Percentiles rank a stretch among this genome's conserved stretches.
Evolutionary conservation across 2,888 invertebrate genomes (phyloP).

Genomic region (Blera fallax): DNA sequence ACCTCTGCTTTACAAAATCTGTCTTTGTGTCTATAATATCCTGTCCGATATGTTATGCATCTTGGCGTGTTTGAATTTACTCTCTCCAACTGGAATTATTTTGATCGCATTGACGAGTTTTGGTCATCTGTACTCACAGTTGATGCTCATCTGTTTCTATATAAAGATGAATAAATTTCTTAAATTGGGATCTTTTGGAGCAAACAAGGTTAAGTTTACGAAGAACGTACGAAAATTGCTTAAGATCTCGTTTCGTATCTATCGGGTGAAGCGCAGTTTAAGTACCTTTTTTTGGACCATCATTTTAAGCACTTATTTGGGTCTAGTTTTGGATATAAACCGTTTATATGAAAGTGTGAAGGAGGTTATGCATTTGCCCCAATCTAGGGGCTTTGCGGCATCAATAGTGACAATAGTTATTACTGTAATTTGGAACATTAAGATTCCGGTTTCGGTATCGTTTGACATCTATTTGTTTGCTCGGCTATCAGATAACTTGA

Average conservation of each 20-base stretch:
- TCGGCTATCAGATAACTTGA: not conserved
- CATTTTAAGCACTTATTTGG: not conserved
- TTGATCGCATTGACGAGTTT: not conserved
- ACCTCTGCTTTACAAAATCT: not conserved
- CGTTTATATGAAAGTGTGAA: not conserved
- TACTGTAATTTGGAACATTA: not conserved
- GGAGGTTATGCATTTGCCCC: not conserved
- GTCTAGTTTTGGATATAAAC: not conserved
- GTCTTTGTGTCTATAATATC: not conserved
- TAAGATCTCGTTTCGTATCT: not conserved
- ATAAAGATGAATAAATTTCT: not conserved
- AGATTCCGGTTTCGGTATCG: not conserved
- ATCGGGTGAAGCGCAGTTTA: not conserved
- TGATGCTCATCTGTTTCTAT: conserved; percentile 6
- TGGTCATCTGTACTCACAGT: not conserved
- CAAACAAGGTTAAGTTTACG: not conserved
- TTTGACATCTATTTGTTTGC: not conserved
- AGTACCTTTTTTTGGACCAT: not conserved
- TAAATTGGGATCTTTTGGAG: rapidly evolving
- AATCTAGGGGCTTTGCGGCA: too few relatives aligned
- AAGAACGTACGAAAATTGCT: not conserved
- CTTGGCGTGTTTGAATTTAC: not conserved
- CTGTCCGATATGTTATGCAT: too few relatives aligned
- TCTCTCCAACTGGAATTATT: not conserved
- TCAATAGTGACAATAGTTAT: too few relatives aligned